Conservation (phyloP, 2,113 vertebrate genomes). For the Eulacestoma nigropectus region DNA sequence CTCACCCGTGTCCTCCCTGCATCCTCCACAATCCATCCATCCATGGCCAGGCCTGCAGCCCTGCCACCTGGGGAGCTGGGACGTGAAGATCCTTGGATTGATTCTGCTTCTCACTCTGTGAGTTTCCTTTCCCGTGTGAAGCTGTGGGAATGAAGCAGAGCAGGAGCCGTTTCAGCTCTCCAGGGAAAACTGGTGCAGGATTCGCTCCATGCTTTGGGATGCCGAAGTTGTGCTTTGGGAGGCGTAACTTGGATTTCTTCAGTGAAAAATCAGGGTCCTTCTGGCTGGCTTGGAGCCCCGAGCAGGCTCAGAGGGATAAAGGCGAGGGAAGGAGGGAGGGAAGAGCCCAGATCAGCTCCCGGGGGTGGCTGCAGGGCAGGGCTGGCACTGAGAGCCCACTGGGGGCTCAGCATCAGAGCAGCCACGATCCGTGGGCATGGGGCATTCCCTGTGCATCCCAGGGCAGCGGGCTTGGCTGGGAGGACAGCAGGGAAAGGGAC, state of each 20-base stretch:
- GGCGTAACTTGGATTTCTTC: not conserved
- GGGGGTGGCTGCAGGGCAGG: not conserved
- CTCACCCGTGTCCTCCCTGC: rapidly evolving
- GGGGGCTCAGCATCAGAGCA: not conserved
- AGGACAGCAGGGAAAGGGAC: not conserved
- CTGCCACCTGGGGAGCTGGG: not conserved
- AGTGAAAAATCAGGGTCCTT: not conserved
- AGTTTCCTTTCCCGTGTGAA: not conserved
- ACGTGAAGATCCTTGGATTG: not conserved
- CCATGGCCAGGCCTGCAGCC: not conserved
- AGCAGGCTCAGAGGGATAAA: not conserved
- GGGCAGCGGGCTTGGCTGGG: not conserved
- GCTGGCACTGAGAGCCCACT: not conserved
- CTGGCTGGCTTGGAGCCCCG: not conserved
- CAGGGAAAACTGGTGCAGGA: not conserved
- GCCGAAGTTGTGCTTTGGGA: not conserved
- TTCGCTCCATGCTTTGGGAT: rapidly evolving
- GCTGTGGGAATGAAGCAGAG: not conserved
- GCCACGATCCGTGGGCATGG: rapidly evolving
- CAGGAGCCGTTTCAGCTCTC: not conserved
- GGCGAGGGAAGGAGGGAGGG: not conserved
- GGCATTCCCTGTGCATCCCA: rapidly evolving
- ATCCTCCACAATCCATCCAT: not conserved
- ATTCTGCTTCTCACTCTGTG: not conserved
- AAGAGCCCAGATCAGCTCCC: not conserved